Conservation (phyloP, 2,888 invertebrate genomes). For the Tetranychus piercei region DNA sequence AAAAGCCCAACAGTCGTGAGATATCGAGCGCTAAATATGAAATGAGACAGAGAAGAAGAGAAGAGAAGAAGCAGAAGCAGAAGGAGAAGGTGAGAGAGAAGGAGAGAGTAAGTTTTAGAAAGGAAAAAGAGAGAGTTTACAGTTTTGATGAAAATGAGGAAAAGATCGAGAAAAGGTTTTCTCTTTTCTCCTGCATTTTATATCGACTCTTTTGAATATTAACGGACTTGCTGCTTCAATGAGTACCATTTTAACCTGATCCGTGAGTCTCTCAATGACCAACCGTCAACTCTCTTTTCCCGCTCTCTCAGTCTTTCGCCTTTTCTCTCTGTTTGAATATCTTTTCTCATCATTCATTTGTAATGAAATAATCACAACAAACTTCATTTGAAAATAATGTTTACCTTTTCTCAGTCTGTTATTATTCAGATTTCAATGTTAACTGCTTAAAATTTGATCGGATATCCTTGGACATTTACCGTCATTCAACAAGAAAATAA, state of each 20-base stretch:
- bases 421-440: too few relatives aligned
- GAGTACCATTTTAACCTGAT: not conserved
- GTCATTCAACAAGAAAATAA: too few relatives aligned
- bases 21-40: too few relatives aligned
- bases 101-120: not conserved
- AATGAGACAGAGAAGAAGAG: not conserved
- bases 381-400: not conserved
- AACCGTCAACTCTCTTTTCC: not conserved
- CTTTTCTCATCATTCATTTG: not conserved
- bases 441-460: too few relatives aligned
- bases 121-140: not conserved
- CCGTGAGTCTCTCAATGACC: not conserved
- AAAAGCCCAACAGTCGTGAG: too few relatives aligned
- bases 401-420: too few relatives aligned
- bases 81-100: not conserved
- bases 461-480: too few relatives aligned
- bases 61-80: not conserved
- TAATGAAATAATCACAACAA: not conserved
- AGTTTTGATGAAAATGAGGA: not conserved
- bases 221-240: not conserved
- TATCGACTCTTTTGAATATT: not conserved
- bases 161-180: not conserved
- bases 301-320: not conserved
- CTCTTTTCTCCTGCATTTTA: not conserved
- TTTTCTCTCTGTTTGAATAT: not conserved